Evolutionary conservation across 2,113 vertebrate species (phyloP).

Genomic region (Planiliza haematocheilus): DNA sequence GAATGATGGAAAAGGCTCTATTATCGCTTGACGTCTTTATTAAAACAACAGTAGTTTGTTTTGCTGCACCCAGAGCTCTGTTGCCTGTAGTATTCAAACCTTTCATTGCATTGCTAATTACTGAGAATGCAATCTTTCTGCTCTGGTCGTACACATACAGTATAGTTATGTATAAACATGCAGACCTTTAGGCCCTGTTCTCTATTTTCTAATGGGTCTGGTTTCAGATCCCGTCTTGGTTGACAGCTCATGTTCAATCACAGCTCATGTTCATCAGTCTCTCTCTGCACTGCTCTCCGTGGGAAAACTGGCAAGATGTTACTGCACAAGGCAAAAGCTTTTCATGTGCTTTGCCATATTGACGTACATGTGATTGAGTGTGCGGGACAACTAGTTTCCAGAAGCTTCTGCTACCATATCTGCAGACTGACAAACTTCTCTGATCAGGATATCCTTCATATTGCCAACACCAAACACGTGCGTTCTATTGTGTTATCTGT

Average conservation of each 20-base stretch:
- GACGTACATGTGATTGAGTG: neutral
- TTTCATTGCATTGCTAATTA: no score
- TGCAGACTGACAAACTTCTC: neutral
- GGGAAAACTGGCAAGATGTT: constrained; percentile 31
- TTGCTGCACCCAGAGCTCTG: no score
- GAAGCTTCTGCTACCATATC: neutral
- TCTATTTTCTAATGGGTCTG: constrained; percentile 28
- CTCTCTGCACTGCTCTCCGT: constrained; percentile 26
- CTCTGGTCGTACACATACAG: no score
- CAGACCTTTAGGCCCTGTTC: constrained; percentile 23
- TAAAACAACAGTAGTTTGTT: no score
- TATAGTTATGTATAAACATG: constrained; percentile 11
- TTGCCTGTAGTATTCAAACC: no score
- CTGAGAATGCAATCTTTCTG: no score
- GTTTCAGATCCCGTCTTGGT: constrained; percentile 43
- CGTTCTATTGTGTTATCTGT: constrained; percentile 21
- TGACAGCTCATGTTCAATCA: constrained; percentile 59
- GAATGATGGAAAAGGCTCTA: no score
- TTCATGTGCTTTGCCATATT: neutral
- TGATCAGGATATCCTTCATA: constrained; percentile 11
- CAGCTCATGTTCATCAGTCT: constrained; percentile 39
- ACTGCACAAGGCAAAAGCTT: constrained; percentile 7
- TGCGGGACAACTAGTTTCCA: neutral
- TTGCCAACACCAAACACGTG: neutral
- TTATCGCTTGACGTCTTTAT: no score